These are phyloP conservation scores for Rhynchopsitta pachyrhyncha DNA, from an alignment of 2,113 vertebrate genomes.

Conservation along the genomic window DNA sequence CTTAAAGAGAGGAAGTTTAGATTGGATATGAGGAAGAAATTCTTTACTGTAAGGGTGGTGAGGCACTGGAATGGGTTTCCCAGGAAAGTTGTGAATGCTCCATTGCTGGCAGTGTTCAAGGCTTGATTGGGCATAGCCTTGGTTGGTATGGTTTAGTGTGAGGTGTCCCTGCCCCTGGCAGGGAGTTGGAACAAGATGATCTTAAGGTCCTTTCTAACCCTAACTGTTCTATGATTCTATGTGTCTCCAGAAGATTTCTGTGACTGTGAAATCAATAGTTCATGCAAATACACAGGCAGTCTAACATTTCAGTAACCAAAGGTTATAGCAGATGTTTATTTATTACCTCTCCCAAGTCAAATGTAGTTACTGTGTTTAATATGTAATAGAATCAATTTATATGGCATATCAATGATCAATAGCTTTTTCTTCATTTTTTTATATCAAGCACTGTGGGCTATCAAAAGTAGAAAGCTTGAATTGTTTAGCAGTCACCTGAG, in stretches of 20 bases:
- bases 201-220: too few species aligned
- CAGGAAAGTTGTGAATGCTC: too few species aligned
- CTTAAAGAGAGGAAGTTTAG: too few species aligned
- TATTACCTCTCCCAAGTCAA: background rate
- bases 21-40: too few species aligned
- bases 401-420: constrained; percentile 11
- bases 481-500: background rate
- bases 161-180: too few species aligned
- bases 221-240: too few species aligned
- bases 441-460: background rate
- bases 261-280: background rate
- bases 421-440: constrained; percentile 18
- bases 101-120: too few species aligned
- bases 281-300: background rate
- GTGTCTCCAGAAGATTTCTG: background rate
- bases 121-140: too few species aligned
- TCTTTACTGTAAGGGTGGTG: too few species aligned
- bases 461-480: background rate
- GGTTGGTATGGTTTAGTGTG: too few species aligned
- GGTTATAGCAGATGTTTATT: background rate
- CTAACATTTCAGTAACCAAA: background rate
- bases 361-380: background rate
- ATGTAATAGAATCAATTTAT: background rate
- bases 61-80: too few species aligned
- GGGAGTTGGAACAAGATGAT: too few species aligned